phyloP scores from a whole-genome alignment of 2,888 invertebrate species.

The Archips crataeganus region DNA sequence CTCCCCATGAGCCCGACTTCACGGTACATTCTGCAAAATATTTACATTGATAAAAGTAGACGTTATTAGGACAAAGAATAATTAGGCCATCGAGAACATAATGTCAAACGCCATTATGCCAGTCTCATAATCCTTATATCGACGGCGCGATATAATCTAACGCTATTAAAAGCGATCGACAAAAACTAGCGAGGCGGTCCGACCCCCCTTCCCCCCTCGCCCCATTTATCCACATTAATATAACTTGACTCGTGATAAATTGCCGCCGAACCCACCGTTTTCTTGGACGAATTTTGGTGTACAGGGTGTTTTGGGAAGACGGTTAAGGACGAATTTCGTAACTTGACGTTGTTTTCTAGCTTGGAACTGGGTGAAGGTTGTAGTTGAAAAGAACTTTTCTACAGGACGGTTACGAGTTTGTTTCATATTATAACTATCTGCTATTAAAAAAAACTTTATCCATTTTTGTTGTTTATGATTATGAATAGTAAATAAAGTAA shows the following conservation, averaged over 20 bases:
- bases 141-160: conserved; percentile 15
- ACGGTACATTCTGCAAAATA: too few relatives aligned
- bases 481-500: too few relatives aligned
- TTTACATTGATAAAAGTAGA: too few relatives aligned
- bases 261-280: conserved; percentile 78
- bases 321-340: not conserved
- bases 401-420: too few relatives aligned
- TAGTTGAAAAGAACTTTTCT: too few relatives aligned
- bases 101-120: not conserved
- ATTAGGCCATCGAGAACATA: not conserved
- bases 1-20: too few relatives aligned
- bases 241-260: conserved; percentile 84
- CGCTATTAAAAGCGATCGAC: conserved; percentile 53
- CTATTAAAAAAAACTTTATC: too few relatives aligned
- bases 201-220: conserved; percentile 53
- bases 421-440: too few relatives aligned
- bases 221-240: conserved; percentile 83
- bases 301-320: conserved; percentile 60
- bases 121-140: conserved; percentile 1
- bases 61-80: not conserved
- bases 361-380: too few relatives aligned
- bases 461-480: too few relatives aligned
- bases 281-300: conserved; percentile 78
- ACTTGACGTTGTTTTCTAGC: too few relatives aligned
- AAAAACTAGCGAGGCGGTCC: conserved; percentile 49